These are phyloP conservation scores for Eurystomus glaucurus DNA, from an alignment of 2,797 vertebrate species.

Conservation along the genomic window DNA sequence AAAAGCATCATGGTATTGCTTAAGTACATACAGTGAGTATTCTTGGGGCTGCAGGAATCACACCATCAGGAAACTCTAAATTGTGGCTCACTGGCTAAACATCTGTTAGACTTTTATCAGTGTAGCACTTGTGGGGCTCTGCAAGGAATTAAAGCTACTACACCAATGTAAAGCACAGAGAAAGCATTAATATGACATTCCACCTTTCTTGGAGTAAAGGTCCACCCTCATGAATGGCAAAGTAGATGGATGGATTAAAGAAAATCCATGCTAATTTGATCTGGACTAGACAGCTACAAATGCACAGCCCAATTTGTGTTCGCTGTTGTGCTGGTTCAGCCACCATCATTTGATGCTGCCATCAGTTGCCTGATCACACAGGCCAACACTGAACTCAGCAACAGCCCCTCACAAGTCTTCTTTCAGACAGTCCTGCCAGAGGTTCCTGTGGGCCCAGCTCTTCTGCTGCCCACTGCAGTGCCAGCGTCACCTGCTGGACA, in stretches of 20 bases:
- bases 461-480: no score
- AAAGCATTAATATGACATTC: not conserved
- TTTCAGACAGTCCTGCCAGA: no score
- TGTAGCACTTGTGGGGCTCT: not conserved
- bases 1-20: not conserved
- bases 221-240: not conserved
- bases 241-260: not conserved
- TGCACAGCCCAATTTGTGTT: not conserved
- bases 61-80: not conserved
- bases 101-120: not conserved
- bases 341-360: no score
- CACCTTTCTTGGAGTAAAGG: not conserved
- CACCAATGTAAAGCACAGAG: not conserved
- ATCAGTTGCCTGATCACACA: no score
- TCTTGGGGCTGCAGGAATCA: not conserved
- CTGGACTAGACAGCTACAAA: not conserved
- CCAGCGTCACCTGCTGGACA: no score
- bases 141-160: not conserved
- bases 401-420: no score
- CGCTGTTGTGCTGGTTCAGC: not conserved
- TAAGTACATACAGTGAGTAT: not conserved
- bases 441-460: no score
- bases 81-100: not conserved
- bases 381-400: no score
- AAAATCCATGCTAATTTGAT: not conserved